Percentiles rank a stretch among this genome's conserved stretches.
Conservation (phyloP, 2,797 vertebrate species). For the Cynopterus sphinx region DNA sequence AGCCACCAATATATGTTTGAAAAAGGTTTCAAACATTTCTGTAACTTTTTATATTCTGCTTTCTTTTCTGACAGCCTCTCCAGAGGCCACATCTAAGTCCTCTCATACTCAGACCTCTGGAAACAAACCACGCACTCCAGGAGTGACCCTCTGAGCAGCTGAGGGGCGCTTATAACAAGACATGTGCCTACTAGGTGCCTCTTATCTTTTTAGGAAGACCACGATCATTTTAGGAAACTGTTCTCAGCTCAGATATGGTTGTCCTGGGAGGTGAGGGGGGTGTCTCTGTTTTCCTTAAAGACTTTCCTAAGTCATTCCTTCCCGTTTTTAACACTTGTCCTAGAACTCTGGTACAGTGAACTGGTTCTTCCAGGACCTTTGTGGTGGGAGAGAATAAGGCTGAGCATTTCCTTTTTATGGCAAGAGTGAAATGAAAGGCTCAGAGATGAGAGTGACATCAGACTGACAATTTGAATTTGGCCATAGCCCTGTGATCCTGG, state of each 20-base stretch:
- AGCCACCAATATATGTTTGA: neutral
- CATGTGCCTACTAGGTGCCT: neutral
- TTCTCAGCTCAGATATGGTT: neutral
- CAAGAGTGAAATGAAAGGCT: neutral
- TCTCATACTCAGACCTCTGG: neutral
- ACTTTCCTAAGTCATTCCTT: neutral
- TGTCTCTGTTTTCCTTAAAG: neutral
- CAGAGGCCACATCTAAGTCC: no score
- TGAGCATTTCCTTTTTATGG: neutral
- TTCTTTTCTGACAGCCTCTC: neutral
- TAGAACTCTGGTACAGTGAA: neutral
- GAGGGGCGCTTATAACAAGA: neutral
- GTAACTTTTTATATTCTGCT: neutral
- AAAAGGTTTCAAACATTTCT: neutral
- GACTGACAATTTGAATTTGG: neutral
- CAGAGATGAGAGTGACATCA: neutral
- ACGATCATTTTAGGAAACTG: neutral
- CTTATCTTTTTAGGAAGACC: neutral
- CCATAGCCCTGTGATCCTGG: neutral
- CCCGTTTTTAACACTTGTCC: rapidly evolving
- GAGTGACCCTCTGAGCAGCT: neutral
- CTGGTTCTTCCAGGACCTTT: neutral
- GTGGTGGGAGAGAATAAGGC: neutral
- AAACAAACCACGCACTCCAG: neutral
- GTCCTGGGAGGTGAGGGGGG: neutral